A percentile compares a stretch with the other conserved stretches of the same genome.
These are phyloP conservation scores for Neofelis nebulosa DNA, from an alignment of 2,113 vertebrate species.

Conservation along the genomic window DNA sequence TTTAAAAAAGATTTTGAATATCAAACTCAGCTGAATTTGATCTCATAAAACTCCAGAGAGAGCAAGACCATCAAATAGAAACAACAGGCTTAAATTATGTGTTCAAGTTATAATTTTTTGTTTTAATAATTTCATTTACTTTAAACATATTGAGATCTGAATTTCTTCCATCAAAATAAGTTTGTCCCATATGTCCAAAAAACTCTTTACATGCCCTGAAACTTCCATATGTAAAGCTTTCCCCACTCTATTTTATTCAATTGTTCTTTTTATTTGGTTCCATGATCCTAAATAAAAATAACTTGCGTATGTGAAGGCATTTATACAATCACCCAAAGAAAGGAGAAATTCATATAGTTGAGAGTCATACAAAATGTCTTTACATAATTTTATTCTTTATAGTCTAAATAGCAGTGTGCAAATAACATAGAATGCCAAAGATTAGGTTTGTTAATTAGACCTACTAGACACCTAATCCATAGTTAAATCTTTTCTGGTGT, in stretches of 20 bases:
- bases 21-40: background rate
- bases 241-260: background rate
- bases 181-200: background rate
- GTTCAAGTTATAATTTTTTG: background rate
- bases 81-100: background rate
- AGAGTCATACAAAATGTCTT: background rate
- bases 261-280: slow-evolving; percentile 5
- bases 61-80: background rate
- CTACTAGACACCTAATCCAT: background rate
- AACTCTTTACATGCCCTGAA: background rate
- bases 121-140: background rate
- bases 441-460: slow-evolving; percentile 45
- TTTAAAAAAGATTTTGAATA: background rate
- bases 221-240: background rate
- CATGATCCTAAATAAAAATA: slow-evolving; percentile 28
- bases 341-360: background rate
- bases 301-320: background rate
- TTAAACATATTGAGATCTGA: background rate
- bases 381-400: slow-evolving; percentile 36
- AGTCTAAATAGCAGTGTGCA: background rate
- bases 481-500: slow-evolving; percentile 16
- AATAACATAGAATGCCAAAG: slow-evolving; percentile 19
- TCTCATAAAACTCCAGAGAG: background rate
- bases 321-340: slow-evolving; percentile 13
- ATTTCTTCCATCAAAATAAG: background rate